These are phyloP conservation scores for Myiothlypis coronata DNA, from an alignment of 2,797 vertebrate genomes.

Conservation along the genomic window DNA sequence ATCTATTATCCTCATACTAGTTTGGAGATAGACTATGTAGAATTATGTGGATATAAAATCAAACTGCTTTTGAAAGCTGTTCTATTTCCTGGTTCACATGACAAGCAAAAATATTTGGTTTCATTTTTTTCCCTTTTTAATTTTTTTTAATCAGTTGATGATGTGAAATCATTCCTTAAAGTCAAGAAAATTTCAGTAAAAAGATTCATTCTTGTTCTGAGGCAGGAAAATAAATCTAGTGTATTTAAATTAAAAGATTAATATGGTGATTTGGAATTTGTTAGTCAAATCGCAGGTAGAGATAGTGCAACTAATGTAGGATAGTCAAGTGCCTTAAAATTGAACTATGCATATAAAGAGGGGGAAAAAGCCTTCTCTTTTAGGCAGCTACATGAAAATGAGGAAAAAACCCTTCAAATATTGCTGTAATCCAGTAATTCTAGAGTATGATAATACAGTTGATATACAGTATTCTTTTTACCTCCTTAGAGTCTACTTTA, in stretches of 20 bases:
- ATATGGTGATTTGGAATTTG: neutral
- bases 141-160: neutral
- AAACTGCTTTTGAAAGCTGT: neutral
- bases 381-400: neutral
- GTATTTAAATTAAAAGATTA: neutral
- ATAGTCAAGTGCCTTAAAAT: conserved; percentile 44
- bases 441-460: conserved; percentile 45
- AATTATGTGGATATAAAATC: neutral
- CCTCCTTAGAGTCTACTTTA: neutral
- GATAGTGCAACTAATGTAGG: neutral
- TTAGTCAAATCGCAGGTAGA: neutral
- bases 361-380: neutral
- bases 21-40: neutral
- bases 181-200: neutral
- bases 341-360: conserved; percentile 8
- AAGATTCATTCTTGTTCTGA: neutral
- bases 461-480: conserved; percentile 27
- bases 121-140: neutral
- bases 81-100: neutral
- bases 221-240: neutral
- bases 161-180: neutral
- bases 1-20: neutral
- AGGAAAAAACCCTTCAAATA: neutral
- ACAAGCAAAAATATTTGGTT: neutral
- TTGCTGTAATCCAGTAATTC: conserved; percentile 27